These are phyloP conservation scores for Eupithecia exiguata DNA, from an alignment of 2,888 invertebrate species.

Conservation along the genomic window DNA sequence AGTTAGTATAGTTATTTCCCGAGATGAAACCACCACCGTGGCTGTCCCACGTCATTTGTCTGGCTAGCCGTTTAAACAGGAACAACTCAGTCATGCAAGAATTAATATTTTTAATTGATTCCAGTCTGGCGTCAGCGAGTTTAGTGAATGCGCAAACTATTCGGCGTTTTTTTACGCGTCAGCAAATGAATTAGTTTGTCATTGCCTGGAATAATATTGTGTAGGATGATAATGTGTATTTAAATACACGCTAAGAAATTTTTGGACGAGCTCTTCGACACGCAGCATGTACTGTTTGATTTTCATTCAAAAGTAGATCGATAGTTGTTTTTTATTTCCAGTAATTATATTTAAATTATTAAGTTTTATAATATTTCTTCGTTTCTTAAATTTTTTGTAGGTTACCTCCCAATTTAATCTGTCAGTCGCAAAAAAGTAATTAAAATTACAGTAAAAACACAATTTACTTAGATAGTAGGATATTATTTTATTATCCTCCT, in stretches of 20 bases:
- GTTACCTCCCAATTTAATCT: background rate
- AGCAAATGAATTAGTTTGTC: constrained; percentile 40
- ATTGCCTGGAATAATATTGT: constrained; percentile 34
- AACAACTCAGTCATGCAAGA: constrained; percentile 13
- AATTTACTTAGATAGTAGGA: background rate
- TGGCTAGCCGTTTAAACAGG: constrained; percentile 3
- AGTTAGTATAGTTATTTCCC: too few species aligned
- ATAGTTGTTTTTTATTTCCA: too few species aligned
- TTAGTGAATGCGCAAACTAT: constrained; percentile 7
- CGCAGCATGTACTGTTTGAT: background rate
- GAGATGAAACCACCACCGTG: background rate
- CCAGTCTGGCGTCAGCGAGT: background rate
- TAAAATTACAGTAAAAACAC: constrained; percentile 12
- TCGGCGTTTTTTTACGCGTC: background rate
- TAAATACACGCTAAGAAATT: background rate
- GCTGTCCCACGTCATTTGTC: constrained; percentile 1
- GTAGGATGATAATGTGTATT: constrained; percentile 35
- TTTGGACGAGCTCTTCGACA: background rate
- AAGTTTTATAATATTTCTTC: background rate
- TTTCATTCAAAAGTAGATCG: too few species aligned
- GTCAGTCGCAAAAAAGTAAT: background rate
- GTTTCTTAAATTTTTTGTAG: too few species aligned
- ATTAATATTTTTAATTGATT: constrained; percentile 19
- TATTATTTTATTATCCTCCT: constrained; percentile 15
- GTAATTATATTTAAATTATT: too few species aligned